Evolutionary conservation across 1,140 invertebrate species (phyloP), one percentile per base, ranked within the genome.

Genomic region (Drosophila quadrilineata): DNA sequence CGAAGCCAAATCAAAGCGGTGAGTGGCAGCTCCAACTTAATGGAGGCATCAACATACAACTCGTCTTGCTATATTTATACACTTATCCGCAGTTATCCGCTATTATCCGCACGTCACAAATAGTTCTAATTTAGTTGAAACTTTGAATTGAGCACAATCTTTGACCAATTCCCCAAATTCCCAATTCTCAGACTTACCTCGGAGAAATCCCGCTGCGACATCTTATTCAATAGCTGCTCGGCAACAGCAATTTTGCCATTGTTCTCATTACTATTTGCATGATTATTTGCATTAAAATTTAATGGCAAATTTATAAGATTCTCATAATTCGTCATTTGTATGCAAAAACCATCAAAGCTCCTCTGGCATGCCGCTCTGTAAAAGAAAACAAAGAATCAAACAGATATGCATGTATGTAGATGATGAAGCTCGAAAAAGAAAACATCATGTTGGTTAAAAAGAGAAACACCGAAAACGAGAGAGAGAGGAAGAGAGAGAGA

Each of bases 321-420:
- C 74, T 88, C 87, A 88, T 88, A 88, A 86, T 88, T 88, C 87
- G 87, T 88, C 87, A 88, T 88, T 84, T 84, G 76, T 84, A 84
- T 74, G 79, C 79, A 64, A 71, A 54, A 52, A 62, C 31, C 76
- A 76, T 82, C 48, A 65, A 54, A 63, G 46, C 46, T 67, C 22
- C 40, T 49, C 73, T 26, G 46, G 63, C 56, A 60, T 66, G 57
- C 54, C 70, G 59, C 28, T 74, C 74, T 82, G 77, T 28, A 63
- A 66, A 52, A 68, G 14, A 45, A 45, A 36, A 28, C 53, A 79
- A 49, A 52, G 21, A 62, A 49, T 35, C 9, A 49, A 9, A 45
- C 6, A 21, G 33, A n/a, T n/a, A n/a, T n/a, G n/a, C n/a, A n/a
- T n/a, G n/a, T n/a, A n/a, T n/a, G n/a, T n/a, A n/a, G n/a, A n/a